Evolutionary conservation across 2,888 invertebrate species (phyloP), one percentile per base, ranked within the genome.

Genomic region (Ethmia dodecea): DNA sequence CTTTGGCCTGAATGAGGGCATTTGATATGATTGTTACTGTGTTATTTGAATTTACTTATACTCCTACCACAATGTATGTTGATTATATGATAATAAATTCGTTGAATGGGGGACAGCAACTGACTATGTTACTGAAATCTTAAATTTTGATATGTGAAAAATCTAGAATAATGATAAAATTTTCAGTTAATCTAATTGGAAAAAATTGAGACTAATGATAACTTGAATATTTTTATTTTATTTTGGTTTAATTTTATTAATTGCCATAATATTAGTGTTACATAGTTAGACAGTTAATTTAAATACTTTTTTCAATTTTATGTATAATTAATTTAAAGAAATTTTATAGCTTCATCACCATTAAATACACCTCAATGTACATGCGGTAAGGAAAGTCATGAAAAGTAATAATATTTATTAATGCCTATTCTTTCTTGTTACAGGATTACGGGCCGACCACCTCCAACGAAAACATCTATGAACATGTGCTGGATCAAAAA

Each of bases 391-490:
- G n/a, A n/a, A n/a, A n/a, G n/a, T n/a, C n/a, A n/a, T n/a, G n/a
- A n/a, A n/a, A n/a, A n/a, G n/a, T n/a, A n/a, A n/a, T n/a, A n/a
- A n/a, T n/a, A n/a, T n/a, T n/a, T n/a, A n/a, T n/a, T n/a, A n/a
- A n/a, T n/a, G n/a, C n/a, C n/a, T n/a, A n/a, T n/a, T n/a, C n/a
- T n/a, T n/a, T n/a, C n/a, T 78, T 80, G 68, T 86, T 86, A 47
- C 60, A 87, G 87, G 75, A 76, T 80, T 83, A 81, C 75, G 81
- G 87, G 86, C 80, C 86, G 84, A 61, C 86, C 86, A 69, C 86
- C 86, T 65, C 86, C 86, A 80, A 70, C 83, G 81, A 84, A 74
- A 78, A 73, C 68, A 72, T 78, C 42, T 80, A 71, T 70, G 74
- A 75, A 49, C 73, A 74, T 67, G 69, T 76, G 54, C 70, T 79